Evolutionary conservation across 1,140 invertebrate genomes (phyloP).

Genomic region (Drosophila mauritiana): DNA sequence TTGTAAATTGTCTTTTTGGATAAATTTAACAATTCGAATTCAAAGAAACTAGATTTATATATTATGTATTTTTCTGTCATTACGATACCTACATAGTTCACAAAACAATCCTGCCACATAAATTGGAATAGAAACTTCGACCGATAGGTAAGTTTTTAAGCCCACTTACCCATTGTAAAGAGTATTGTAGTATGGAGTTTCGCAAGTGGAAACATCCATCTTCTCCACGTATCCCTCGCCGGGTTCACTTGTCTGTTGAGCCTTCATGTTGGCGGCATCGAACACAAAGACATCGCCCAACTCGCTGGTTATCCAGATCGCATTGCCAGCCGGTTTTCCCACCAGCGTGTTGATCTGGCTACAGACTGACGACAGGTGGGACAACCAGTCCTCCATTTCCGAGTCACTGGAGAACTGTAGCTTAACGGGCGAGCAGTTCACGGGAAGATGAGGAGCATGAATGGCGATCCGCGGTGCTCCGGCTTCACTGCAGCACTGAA

Average conservation of each 20-base stretch:
- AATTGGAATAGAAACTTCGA: too few species aligned
- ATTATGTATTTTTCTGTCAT: neutral
- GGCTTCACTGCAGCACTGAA: constrained; percentile 91
- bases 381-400: constrained; percentile 94
- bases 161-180: constrained; percentile 84
- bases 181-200: constrained; percentile 87
- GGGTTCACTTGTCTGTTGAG: constrained; percentile 84
- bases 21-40: too few species aligned
- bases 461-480: constrained; percentile 90
- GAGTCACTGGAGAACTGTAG: constrained; percentile 91
- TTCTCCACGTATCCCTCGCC: constrained; percentile 87
- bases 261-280: constrained; percentile 86
- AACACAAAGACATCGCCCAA: constrained; percentile 93
- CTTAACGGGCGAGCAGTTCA: constrained; percentile 86
- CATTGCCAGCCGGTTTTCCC: constrained; percentile 88
- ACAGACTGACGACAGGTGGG: constrained; percentile 90
- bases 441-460: constrained; percentile 88
- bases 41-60: too few species aligned
- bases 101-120: too few species aligned
- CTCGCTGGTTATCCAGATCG: constrained; percentile 91
- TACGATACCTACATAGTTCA: too few species aligned
- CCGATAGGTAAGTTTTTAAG: neutral
- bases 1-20: too few species aligned
- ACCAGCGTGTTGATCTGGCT: constrained; percentile 89
- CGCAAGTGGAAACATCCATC: constrained; percentile 89